Conservation (phyloP, 1,140 invertebrate species). For the Aphis gossypii region DNA sequence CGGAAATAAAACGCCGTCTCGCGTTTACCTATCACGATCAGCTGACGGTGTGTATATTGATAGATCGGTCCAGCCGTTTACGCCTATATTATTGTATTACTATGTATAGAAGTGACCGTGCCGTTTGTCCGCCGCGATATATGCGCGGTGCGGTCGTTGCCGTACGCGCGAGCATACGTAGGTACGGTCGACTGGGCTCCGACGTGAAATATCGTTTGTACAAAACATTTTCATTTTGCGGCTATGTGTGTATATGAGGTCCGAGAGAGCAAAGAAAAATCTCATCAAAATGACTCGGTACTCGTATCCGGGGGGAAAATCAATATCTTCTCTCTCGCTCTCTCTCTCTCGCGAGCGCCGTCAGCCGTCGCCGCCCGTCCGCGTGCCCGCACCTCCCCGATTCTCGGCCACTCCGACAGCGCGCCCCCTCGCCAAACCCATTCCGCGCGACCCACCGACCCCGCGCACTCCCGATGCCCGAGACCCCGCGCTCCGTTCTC, state of each 20-base stretch:
- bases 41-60: not conserved
- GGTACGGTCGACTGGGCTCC: not conserved
- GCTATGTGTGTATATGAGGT: not conserved
- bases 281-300: slow-evolving; percentile 56
- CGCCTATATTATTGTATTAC: not conserved
- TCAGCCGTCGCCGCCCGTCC: not conserved
- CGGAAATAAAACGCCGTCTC: not conserved
- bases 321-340: slow-evolving; percentile 60
- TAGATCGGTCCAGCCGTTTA: not conserved
- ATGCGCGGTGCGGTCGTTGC: not conserved
- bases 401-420: not conserved
- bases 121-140: not conserved
- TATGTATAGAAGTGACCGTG: not conserved
- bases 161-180: no score
- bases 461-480: not conserved
- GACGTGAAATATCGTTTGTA: not conserved
- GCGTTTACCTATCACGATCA: not conserved
- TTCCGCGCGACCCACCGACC: not conserved
- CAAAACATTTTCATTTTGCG: slow-evolving; percentile 6
- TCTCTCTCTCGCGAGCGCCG: not conserved
- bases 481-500: not conserved
- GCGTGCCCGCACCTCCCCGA: not conserved
- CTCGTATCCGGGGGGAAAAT: slow-evolving; percentile 63
- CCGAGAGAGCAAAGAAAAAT: slow-evolving; percentile 25
- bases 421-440: not conserved